Percentiles rank a stretch among this genome's conserved stretches.
phyloP scores from a whole-genome alignment of 2,113 vertebrate genomes.

The Leptosomus discolor region DNA sequence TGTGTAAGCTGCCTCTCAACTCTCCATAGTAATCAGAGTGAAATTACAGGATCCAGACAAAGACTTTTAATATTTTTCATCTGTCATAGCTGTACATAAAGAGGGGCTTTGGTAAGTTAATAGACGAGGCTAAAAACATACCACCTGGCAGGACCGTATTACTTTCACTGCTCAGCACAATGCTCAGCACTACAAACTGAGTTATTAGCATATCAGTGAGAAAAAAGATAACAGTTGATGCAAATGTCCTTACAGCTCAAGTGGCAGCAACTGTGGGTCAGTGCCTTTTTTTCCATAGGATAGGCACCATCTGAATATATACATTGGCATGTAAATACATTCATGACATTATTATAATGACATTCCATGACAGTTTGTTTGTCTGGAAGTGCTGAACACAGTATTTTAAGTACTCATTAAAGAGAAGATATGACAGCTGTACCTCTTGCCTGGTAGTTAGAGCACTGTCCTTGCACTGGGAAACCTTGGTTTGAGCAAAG shows the following conservation, averaged over 20 bases:
- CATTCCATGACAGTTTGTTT: not conserved
- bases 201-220: not conserved
- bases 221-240: not conserved
- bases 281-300: not conserved
- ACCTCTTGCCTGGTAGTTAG: not conserved
- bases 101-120: not conserved
- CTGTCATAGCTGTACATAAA: not conserved
- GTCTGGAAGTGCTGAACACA: not conserved
- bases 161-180: not conserved
- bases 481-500: not conserved
- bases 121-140: not conserved
- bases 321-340: slow-evolving; percentile 15
- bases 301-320: not conserved
- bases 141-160: not conserved
- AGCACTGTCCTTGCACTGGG: not conserved
- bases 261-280: not conserved
- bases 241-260: not conserved
- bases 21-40: not conserved
- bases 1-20: not conserved
- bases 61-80: not conserved
- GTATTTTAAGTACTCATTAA: slow-evolving; percentile 49
- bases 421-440: slow-evolving; percentile 21
- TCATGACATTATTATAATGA: slow-evolving; percentile 21
- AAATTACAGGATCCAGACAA: not conserved
- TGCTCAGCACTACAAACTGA: not conserved